Percentiles rank a stretch among this genome's conserved stretches.
These are phyloP conservation scores for Steatocranus sp. DNA, from an alignment of 2,797 vertebrate species.

Conservation along the genomic window DNA sequence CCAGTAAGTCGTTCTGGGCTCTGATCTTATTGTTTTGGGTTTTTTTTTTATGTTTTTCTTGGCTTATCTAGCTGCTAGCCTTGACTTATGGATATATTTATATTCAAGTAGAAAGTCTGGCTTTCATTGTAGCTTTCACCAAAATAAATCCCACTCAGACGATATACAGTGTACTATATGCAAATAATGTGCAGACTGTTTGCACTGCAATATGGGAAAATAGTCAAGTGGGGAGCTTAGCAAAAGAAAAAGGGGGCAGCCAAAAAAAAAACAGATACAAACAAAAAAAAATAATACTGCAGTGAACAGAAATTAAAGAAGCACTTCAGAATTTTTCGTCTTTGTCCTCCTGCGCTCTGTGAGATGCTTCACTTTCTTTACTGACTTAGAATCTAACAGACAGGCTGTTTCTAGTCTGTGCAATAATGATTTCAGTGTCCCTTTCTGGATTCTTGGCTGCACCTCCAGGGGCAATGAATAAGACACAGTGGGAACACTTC, in stretches of 20 bases:
- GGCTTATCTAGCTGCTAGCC: background rate
- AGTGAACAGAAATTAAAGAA: background rate
- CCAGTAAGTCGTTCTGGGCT: rapidly evolving
- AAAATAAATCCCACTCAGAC: background rate
- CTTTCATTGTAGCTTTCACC: background rate
- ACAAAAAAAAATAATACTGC: background rate
- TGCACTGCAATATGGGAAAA: background rate
- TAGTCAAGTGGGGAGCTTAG: background rate
- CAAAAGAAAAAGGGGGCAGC: background rate
- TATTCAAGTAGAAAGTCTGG: background rate
- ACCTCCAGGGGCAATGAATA: background rate
- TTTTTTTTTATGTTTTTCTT: background rate
- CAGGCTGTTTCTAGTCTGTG: background rate
- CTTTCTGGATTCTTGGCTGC: background rate
- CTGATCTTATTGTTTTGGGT: background rate
- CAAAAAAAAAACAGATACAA: background rate
- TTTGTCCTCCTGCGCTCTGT: background rate
- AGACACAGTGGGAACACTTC: background rate
- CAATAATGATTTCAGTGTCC: background rate
- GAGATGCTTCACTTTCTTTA: background rate
- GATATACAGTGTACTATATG: background rate
- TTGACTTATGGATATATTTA: background rate
- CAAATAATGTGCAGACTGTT: background rate
- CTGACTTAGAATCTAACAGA: background rate
- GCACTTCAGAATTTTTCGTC: background rate